Evolutionary conservation across 2,797 vertebrate species (phyloP), one percentile per base, ranked within the genome.

Genomic region (Lepus oiostolus): DNA sequence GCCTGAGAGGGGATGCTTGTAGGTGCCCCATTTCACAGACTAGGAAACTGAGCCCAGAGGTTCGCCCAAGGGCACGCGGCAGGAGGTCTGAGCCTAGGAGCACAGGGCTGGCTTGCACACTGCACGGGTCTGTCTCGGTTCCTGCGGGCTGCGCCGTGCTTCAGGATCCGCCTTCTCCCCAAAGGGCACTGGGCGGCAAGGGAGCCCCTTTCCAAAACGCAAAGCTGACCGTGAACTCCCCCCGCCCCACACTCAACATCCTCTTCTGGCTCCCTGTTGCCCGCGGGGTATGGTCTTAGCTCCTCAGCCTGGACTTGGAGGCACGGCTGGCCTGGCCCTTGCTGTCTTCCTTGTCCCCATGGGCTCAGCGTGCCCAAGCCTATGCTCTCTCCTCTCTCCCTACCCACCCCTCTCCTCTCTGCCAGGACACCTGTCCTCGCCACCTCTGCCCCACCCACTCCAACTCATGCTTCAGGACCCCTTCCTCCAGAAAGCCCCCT

Each of bases 131-230:
- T 30, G n/a, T 65, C 88, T 72, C 70, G 17, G 47, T 42, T 65
- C 32, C 30, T 14, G 35, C 17, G 17, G 32, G 32, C 14, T 0
- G 0, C 17, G 11, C 70, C 30, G 4, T 26, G 17, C 38, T 58
- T 74, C n/a, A 75, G 76, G 42, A 62, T 35, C 38, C 79, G 71
- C 77, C 11, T 58, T 75, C 26, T 83, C 89, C 87, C 76, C 54
- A 74, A 77, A 86, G 71, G 52, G 26, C 11, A 38, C 42, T 2
- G 16, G 19, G 21, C 32, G 58, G 42, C 58, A 70, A 70, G 62
- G 81, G n/a, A 80, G 54, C 35, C 65, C 90, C 90, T 72, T 95
- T 76, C 47, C 58, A 42, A 83, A 75, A 92, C 52, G 65, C 76
- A 95, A 74, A 83, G 54, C 58, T 82, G 90, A 67, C 68, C 16